Percentiles rank a stretch among this genome's conserved stretches.
Conservation (phyloP, 2,797 vertebrate species). For the Acipenser oxyrinchus region DNA sequence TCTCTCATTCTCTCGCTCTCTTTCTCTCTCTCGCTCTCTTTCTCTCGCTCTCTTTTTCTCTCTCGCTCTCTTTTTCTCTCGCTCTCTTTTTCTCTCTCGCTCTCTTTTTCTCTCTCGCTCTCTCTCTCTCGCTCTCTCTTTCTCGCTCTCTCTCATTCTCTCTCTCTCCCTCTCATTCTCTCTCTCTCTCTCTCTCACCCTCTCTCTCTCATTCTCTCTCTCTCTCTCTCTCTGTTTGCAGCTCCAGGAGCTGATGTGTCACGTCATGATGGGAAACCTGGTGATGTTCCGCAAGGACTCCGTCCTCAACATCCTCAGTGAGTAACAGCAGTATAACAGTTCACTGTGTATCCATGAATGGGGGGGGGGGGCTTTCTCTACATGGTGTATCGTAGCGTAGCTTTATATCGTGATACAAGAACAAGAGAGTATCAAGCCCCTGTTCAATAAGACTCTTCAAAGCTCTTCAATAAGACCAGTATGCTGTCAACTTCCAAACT, state of each 20-base stretch:
- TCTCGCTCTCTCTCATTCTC: not conserved
- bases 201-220: not conserved
- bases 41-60: not conserved
- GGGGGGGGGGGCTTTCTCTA: too few relatives aligned
- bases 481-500: too few relatives aligned
- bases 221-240: constrained; percentile 27
- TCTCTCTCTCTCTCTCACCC: not conserved
- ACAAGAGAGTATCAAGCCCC: too few relatives aligned
- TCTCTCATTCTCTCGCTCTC: not conserved
- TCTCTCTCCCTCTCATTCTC: not conserved
- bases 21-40: not conserved
- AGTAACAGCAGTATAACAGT: constrained; percentile 33
- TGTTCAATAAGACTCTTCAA: too few relatives aligned
- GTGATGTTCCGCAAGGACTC: constrained; percentile 97
- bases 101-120: not conserved
- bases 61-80: not conserved
- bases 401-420: too few relatives aligned
- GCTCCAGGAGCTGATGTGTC: constrained; percentile 95
- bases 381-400: too few relatives aligned
- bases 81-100: not conserved
- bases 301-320: constrained; percentile 91
- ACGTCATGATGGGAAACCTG: constrained; percentile 94
- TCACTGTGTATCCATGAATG: too few relatives aligned
- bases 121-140: not conserved
- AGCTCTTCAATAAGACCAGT: too few relatives aligned